Evolutionary conservation across 2,113 vertebrate species (phyloP).

Genomic region (Nanorana parkeri): DNA sequence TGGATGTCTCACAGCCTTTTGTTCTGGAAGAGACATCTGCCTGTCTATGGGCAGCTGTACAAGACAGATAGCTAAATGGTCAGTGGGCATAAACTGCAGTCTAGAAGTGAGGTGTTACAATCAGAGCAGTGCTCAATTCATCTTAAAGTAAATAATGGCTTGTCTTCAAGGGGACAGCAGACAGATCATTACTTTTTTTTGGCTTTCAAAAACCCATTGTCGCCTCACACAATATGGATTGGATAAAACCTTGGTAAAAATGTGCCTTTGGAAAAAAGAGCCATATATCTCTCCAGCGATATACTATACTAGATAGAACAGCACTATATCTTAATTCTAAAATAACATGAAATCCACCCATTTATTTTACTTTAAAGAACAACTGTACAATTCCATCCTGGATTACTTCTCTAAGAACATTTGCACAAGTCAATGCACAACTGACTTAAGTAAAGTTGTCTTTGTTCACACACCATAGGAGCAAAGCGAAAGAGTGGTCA

Average conservation of each 20-base stretch:
- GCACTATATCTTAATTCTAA: conserved; percentile 35
- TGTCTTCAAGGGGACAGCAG: conserved; percentile 34
- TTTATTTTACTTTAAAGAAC: conserved; percentile 29
- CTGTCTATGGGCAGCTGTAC: too few species aligned
- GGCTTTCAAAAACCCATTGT: conserved; percentile 31
- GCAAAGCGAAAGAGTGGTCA: conserved; percentile 45
- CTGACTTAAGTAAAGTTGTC: conserved; percentile 57
- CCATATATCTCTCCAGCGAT: conserved; percentile 9
- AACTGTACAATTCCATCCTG: neutral
- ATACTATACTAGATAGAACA: conserved; percentile 27
- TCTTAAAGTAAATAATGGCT: conserved; percentile 39
- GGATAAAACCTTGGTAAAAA: conserved; percentile 42
- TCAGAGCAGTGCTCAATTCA: conserved; percentile 7
- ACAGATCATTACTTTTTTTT: conserved; percentile 43
- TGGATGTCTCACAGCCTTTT: too few species aligned
- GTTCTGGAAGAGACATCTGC: too few species aligned
- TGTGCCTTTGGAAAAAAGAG: conserved; percentile 8
- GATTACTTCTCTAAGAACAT: conserved; percentile 26
- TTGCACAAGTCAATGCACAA: conserved; percentile 47
- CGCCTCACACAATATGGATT: conserved; percentile 20
- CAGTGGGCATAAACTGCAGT: neutral
- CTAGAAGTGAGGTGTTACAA: conserved; percentile 23
- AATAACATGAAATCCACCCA: conserved; percentile 33
- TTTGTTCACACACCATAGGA: conserved; percentile 49
- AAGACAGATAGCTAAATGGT: conserved; percentile 21